Conservation (phyloP, 2,113 vertebrate genomes). For the Australoheros scitulus region DNA sequence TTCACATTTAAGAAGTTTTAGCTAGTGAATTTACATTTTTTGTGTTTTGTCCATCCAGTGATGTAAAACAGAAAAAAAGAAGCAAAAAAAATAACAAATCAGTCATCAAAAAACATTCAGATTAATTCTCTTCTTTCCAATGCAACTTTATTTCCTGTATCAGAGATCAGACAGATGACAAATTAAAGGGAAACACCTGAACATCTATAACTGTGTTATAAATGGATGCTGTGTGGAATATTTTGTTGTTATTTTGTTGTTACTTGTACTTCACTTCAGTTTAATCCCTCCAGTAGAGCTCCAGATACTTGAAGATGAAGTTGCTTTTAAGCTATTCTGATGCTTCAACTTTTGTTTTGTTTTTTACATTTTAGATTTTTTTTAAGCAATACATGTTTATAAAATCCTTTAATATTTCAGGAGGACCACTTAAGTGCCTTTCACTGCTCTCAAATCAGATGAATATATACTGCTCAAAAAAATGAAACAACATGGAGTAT, state of each 20-base stretch:
- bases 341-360: no score
- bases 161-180: not conserved
- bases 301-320: not conserved
- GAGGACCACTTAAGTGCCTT: not conserved
- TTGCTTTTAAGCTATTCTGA: no score
- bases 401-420: not conserved
- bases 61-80: not conserved
- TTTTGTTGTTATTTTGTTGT: no score
- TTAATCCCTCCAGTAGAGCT: not conserved
- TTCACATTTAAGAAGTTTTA: not conserved
- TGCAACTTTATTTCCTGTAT: not conserved
- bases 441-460: not conserved
- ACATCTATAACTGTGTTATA: not conserved
- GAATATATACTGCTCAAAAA: not conserved
- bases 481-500: no score
- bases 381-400: no score
- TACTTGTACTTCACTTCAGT: no score
- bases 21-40: not conserved
- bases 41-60: not conserved
- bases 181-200: not conserved
- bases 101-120: not conserved
- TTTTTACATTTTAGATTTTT: not conserved
- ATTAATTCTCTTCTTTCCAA: not conserved
- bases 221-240: no score
- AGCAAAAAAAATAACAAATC: not conserved